Conservation (phyloP, 2,888 invertebrate genomes). For the Horisme vitalbata region DNA sequence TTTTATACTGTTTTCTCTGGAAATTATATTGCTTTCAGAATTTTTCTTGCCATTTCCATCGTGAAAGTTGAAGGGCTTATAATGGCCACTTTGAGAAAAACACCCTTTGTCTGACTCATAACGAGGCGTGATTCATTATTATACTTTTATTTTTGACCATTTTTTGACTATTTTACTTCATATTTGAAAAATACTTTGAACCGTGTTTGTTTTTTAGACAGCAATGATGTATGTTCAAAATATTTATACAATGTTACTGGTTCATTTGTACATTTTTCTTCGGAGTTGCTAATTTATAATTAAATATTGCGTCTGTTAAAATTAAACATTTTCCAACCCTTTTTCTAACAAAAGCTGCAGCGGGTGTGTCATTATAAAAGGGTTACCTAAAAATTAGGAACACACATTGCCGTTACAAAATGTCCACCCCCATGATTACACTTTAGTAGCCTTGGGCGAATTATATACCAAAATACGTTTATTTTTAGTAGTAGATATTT, state of each 20-base stretch:
- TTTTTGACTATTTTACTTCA: no score
- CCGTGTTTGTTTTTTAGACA: no score
- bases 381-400: conserved; percentile 21
- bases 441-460: neutral
- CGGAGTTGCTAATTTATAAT: no score
- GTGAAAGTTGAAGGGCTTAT: conserved; percentile 12
- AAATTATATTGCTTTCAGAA: conserved; percentile 27
- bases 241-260: no score
- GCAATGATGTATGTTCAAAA: no score
- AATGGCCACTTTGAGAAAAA: conserved; percentile 20
- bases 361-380: conserved; percentile 27
- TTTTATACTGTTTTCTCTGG: conserved; percentile 42
- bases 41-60: conserved; percentile 25
- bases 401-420: conserved; percentile 1
- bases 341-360: conserved; percentile 17
- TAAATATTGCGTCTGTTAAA: no score
- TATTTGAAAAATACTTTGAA: no score
- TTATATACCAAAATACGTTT: no score
- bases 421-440: conserved; percentile 2
- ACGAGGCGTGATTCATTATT: conserved; percentile 15
- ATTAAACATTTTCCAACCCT: neutral
- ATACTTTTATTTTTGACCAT: neutral
- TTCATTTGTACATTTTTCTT: no score
- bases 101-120: conserved; percentile 18
- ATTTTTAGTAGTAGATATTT: no score